phyloP scores from a whole-genome alignment of 2,797 vertebrate species.

The Melopsittacus undulatus region DNA sequence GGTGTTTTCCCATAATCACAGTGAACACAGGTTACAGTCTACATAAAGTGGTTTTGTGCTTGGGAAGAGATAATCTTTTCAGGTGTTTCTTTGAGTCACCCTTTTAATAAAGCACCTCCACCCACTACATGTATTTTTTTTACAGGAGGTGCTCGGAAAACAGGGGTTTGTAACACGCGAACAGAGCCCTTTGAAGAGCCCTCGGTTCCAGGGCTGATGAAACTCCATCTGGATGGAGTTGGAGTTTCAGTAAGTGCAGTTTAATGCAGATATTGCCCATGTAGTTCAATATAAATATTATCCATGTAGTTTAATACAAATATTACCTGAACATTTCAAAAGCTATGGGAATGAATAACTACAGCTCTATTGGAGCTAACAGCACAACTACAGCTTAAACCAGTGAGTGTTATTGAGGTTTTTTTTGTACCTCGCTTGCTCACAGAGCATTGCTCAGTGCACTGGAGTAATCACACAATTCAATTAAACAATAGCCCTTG shows the following conservation, averaged over 20 bases:
- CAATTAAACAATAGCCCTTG: slow-evolving; percentile 18
- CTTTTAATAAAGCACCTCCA: neutral
- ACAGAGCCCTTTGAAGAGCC: neutral
- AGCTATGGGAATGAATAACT: neutral
- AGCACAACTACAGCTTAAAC: neutral
- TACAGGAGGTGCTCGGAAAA: neutral
- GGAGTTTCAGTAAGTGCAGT: neutral
- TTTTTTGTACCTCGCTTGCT: neutral
- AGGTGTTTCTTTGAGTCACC: neutral
- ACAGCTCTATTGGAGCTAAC: neutral
- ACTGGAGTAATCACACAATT: neutral
- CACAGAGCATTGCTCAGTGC: rapidly evolving
- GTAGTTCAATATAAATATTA: neutral
- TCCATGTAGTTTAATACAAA: rapidly evolving
- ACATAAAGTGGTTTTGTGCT: neutral
- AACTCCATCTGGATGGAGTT: neutral
- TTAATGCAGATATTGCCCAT: neutral
- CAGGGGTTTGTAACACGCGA: neutral
- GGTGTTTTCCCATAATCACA: neutral
- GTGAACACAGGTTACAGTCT: neutral
- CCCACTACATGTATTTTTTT: neutral
- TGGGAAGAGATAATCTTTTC: neutral
- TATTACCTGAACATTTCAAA: neutral
- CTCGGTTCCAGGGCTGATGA: neutral
- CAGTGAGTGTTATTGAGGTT: rapidly evolving